Evolutionary conservation across 2,113 vertebrate genomes (phyloP).

Genomic region (Microtus ochrogaster): DNA sequence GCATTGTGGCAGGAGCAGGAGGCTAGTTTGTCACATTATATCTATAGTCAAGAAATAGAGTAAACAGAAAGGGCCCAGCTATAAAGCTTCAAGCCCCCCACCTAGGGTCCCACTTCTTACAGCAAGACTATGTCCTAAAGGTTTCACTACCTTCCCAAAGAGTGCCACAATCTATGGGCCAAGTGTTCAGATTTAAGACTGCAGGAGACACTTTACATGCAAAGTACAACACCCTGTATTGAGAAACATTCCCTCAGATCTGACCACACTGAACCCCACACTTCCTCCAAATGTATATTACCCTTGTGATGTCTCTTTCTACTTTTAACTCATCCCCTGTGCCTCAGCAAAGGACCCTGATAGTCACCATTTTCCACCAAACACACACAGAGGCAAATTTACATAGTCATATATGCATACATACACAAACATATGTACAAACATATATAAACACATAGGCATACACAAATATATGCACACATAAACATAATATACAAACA

Average conservation of each 20-base stretch:
- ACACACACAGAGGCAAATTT: neutral
- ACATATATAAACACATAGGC: neutral
- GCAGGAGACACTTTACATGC: neutral
- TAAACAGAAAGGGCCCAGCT: neutral
- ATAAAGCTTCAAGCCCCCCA: neutral
- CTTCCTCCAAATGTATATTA: neutral
- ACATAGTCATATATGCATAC: neutral
- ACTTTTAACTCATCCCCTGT: neutral
- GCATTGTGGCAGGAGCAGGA: neutral
- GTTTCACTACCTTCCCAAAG: neutral
- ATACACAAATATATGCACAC: neutral
- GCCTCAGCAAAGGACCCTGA: neutral
- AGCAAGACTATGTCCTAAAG: neutral
- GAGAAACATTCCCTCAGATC: neutral
- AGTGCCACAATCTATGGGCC: neutral
- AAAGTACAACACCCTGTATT: neutral
- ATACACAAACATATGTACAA: neutral
- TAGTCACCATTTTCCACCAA: neutral
- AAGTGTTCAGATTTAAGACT: neutral
- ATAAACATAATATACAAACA: neutral
- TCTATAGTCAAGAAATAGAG: neutral
- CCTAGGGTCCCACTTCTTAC: neutral
- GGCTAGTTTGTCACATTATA: neutral
- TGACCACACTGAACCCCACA: neutral
- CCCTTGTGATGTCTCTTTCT: too few species aligned